Conservation (phyloP, 2,888 invertebrate species). For the Lasioglossum figueresi region DNA sequence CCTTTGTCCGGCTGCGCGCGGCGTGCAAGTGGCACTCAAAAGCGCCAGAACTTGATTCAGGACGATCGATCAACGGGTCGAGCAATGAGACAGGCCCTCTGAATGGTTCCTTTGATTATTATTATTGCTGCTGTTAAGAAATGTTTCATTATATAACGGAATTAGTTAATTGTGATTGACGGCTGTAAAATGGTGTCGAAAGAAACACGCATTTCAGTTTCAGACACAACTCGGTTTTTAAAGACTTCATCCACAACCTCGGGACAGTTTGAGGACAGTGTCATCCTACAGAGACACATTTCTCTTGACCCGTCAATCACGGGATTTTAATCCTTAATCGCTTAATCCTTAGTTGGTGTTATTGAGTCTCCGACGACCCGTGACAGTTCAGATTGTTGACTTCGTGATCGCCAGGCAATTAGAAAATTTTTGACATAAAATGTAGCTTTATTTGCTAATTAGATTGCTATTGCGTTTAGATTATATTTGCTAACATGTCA, state of each 20-base stretch:
- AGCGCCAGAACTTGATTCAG: slow-evolving; percentile 69
- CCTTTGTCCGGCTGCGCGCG: slow-evolving; percentile 61
- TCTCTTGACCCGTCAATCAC: not conserved
- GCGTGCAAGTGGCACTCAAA: slow-evolving; percentile 69
- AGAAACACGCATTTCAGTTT: not conserved
- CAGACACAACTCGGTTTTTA: not conserved
- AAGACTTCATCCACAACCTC: not conserved
- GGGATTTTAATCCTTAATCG: not conserved
- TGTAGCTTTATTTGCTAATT: not conserved
- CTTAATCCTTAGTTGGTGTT: not conserved
- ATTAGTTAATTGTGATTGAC: slow-evolving; percentile 14
- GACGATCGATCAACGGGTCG: slow-evolving; percentile 69
- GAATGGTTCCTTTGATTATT: slow-evolving; percentile 47
- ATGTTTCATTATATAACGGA: not conserved
- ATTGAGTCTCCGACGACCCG: not conserved
- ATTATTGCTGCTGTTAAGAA: not conserved
- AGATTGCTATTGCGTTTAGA: not conserved
- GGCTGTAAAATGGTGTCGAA: not conserved
- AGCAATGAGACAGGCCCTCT: slow-evolving; percentile 54
- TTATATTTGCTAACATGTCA: not conserved
- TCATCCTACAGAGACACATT: not conserved
- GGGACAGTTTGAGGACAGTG: not conserved
- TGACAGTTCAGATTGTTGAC: not conserved
- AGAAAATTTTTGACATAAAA: not conserved
- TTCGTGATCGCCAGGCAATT: not conserved